Evolutionary conservation across 2,797 vertebrate genomes (phyloP).

Genomic region (Holocentrus rufus): DNA sequence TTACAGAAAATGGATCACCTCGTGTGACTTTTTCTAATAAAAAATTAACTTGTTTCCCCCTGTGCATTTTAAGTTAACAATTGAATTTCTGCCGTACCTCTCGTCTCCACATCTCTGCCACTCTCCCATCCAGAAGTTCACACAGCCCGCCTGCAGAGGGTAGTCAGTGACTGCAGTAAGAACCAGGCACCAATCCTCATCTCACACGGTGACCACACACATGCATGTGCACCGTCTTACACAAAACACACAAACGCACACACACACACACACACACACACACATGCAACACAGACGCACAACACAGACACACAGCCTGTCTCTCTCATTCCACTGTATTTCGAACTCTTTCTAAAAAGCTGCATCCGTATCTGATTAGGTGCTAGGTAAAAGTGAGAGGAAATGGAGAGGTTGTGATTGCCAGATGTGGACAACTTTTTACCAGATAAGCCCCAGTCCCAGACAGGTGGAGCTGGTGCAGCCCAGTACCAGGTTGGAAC

Average conservation of each 20-base stretch:
- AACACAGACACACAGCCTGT: constrained; percentile 25
- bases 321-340: constrained; percentile 47
- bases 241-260: constrained; percentile 31
- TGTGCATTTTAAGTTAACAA: background rate
- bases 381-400: constrained; percentile 43
- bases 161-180: constrained; percentile 74
- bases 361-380: constrained; percentile 65
- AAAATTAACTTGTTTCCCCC: constrained; percentile 6
- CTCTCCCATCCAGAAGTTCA: constrained; percentile 52
- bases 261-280: background rate
- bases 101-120: constrained; percentile 6
- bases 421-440: constrained; percentile 55
- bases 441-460: constrained; percentile 48
- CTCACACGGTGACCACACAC: constrained; percentile 38
- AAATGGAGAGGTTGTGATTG: constrained; percentile 52
- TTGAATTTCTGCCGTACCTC: background rate
- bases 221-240: constrained; percentile 35
- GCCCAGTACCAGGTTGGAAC: constrained; percentile 59
- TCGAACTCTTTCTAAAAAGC: constrained; percentile 52
- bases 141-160: constrained; percentile 76
- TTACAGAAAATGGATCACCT: constrained; percentile 22
- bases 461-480: constrained; percentile 65
- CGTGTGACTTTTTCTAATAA: constrained; percentile 49
- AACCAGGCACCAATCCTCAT: constrained; percentile 21
- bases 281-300: background rate